Evolutionary conservation across 2,888 invertebrate species (phyloP).

Genomic region (Drosophila longiperda): DNA sequence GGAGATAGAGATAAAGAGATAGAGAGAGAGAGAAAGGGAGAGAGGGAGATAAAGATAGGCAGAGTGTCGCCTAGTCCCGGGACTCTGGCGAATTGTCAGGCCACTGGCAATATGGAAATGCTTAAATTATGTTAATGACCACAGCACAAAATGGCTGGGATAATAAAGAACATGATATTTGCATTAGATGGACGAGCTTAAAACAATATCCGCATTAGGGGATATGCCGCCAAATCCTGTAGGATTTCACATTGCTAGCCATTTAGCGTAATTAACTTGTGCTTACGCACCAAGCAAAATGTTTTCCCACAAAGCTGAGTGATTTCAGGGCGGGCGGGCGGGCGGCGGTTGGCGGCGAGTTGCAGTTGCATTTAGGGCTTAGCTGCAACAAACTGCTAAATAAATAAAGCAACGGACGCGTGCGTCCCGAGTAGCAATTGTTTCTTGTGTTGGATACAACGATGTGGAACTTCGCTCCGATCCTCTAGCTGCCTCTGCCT

Average conservation of each 20-base stretch:
- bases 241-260: constrained; percentile 22
- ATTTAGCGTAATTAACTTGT: constrained; percentile 66
- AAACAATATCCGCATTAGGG: constrained; percentile 50
- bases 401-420: constrained; percentile 71
- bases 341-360: neutral
- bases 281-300: constrained; percentile 34
- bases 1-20: neutral
- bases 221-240: constrained; percentile 31
- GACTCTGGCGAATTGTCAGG: constrained; percentile 9
- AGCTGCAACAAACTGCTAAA: constrained; percentile 63
- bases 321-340: constrained; percentile 18
- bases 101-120: constrained; percentile 62
- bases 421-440: constrained; percentile 66
- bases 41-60: neutral
- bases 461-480: constrained; percentile 2
- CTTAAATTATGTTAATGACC: constrained; percentile 60
- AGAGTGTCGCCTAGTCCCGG: constrained; percentile 25
- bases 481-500: neutral
- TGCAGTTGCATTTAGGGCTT: constrained; percentile 53
- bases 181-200: constrained; percentile 45
- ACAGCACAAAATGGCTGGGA: constrained; percentile 10
- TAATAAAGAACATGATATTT: constrained; percentile 61
- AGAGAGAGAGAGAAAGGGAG: neutral
- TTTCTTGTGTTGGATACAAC: constrained; percentile 68
- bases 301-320: constrained; percentile 68